phyloP scores from a whole-genome alignment of 2,113 vertebrate species.

The Meleagris gallopavo region DNA sequence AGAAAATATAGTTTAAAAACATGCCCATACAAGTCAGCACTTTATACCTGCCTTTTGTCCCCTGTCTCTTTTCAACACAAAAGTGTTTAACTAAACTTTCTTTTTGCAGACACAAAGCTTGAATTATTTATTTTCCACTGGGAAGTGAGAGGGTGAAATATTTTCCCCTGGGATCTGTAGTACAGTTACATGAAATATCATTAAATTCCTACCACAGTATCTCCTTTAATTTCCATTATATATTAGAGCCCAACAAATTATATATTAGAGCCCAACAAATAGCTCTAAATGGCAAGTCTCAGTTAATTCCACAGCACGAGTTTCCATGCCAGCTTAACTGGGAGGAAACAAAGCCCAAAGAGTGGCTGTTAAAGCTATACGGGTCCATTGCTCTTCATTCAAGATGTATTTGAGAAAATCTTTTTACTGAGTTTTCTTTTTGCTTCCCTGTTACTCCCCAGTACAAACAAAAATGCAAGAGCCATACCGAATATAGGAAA shows the following conservation, averaged over 20 bases:
- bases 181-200: background rate
- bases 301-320: background rate
- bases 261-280: background rate
- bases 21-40: rapidly evolving
- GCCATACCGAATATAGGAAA: background rate
- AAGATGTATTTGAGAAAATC: background rate
- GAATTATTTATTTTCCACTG: background rate
- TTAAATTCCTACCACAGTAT: background rate
- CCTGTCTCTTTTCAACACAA: background rate
- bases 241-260: background rate
- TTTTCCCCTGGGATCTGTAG: background rate
- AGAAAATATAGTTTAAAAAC: background rate
- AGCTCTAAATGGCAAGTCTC: background rate
- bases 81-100: background rate
- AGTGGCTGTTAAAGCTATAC: background rate
- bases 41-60: background rate
- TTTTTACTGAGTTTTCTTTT: background rate
- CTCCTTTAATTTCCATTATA: background rate
- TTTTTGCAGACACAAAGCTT: background rate
- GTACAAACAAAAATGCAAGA: background rate
- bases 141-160: background rate
- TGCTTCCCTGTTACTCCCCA: background rate
- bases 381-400: background rate
- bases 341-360: background rate
- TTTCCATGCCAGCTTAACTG: background rate